Conservation (phyloP, 2,113 vertebrate species). For the human (Homo sapiens) region GRCh38 chr2:65971001-65971500, state of each 20-base stretch:
- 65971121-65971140: not conserved
- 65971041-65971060: not conserved
- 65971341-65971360: not conserved
- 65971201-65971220: not conserved
- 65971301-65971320: not conserved
- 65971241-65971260: not conserved
- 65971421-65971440: conserved; percentile 34
- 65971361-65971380: not conserved
- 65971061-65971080: not conserved
- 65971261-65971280: not conserved
- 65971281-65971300: not conserved
- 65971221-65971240: too few relatives aligned
- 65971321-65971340: not conserved
- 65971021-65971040: not conserved
- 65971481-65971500: conserved; percentile 42
- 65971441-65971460: conserved; percentile 62
- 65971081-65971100: not conserved
- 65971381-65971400: not conserved
- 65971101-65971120: not conserved
- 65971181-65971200: not conserved
- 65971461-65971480: conserved; percentile 44
- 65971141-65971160: not conserved
- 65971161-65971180: not conserved
- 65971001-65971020: not conserved
- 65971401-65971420: not conserved